Percentiles rank a stretch among this genome's conserved stretches.
Evolutionary conservation across 2,113 vertebrate species (phyloP).

Genomic region (Phylloscopus trochiloides): DNA sequence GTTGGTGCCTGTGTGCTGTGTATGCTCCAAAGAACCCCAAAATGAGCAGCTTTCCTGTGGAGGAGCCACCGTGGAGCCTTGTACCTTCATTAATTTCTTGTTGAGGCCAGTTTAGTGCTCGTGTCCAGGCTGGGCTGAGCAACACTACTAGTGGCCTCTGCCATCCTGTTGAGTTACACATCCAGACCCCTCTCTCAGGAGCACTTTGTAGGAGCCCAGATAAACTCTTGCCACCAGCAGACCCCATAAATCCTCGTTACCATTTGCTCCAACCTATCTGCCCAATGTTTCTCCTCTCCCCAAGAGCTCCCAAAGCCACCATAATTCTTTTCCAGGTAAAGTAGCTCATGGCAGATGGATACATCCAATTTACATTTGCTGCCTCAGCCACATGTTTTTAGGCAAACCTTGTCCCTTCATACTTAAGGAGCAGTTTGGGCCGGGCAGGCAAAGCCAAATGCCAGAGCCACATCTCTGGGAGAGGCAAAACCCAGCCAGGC

Average conservation of each 20-base stretch:
- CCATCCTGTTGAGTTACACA: neutral
- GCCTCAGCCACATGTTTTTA: neutral
- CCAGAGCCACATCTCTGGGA: neutral
- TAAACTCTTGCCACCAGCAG: neutral
- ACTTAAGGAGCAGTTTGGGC: neutral
- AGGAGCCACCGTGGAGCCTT: accelerated
- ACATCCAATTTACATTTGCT: neutral
- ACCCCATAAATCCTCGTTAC: constrained; percentile 39
- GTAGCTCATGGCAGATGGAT: neutral
- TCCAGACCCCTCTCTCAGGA: neutral
- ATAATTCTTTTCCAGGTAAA: neutral
- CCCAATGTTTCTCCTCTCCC: neutral
- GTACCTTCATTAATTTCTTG: neutral
- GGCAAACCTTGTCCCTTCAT: neutral
- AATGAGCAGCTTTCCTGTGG: neutral
- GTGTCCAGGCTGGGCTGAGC: accelerated
- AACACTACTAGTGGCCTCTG: neutral
- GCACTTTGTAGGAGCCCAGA: neutral
- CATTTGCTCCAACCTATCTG: neutral
- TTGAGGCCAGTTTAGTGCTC: neutral
- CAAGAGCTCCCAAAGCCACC: neutral
- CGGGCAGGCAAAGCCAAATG: neutral
- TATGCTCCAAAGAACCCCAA: neutral
- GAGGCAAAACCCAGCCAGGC: neutral
- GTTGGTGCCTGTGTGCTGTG: neutral